Evolutionary conservation across 2,888 invertebrate genomes (phyloP).

Genomic region (Drosophila picticornis): DNA sequence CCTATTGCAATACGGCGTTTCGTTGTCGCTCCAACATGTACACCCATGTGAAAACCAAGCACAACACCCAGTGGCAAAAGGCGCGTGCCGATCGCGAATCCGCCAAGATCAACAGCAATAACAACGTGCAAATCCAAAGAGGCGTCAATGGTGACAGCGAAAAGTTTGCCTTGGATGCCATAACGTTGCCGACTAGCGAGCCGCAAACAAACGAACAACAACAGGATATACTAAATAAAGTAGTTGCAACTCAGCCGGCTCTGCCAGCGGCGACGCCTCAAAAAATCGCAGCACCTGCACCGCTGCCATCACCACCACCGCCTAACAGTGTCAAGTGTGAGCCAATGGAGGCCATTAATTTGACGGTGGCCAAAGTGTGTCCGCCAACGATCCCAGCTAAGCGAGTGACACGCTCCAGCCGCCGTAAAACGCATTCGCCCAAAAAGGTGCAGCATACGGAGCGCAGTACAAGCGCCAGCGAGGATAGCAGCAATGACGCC

Average conservation of each 20-base stretch:
- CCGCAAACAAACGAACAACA: not conserved
- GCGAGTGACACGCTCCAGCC: constrained; percentile 61
- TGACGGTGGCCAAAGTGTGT: constrained; percentile 52
- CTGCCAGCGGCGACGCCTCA: not conserved
- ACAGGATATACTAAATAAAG: not conserved
- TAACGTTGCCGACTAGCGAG: constrained; percentile 12
- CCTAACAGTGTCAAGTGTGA: constrained; percentile 32
- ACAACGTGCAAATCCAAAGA: constrained; percentile 52
- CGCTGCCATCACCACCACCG: not conserved
- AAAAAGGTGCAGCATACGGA: constrained; percentile 62
- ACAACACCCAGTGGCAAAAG: constrained; percentile 68
- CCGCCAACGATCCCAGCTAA: constrained; percentile 19
- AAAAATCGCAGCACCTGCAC: not conserved
- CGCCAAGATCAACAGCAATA: constrained; percentile 60
- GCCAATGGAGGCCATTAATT: constrained; percentile 62
- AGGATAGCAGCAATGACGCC: constrained; percentile 41
- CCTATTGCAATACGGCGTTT: constrained; percentile 72
- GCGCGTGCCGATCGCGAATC: constrained; percentile 72
- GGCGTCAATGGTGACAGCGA: constrained; percentile 47
- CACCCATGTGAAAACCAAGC: constrained; percentile 71
- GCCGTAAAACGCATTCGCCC: constrained; percentile 71
- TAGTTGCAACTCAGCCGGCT: constrained; percentile 1
- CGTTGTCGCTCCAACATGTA: constrained; percentile 76
- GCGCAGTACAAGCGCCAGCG: constrained; percentile 50
- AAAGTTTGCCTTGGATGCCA: constrained; percentile 32